phyloP scores from a whole-genome alignment of 2,888 invertebrate species.

The Drosophila borborema region DNA sequence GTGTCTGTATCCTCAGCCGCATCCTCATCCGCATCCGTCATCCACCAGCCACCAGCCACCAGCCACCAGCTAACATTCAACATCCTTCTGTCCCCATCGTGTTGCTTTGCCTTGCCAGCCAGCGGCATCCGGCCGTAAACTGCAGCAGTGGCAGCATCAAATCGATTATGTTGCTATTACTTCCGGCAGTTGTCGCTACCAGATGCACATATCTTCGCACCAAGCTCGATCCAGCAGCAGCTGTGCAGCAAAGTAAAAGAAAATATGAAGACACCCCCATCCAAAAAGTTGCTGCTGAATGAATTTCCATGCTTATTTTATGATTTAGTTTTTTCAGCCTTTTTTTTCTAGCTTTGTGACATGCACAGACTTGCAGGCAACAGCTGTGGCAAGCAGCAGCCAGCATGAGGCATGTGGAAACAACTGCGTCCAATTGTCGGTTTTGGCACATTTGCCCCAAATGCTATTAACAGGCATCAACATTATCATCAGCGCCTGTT shows the following conservation, averaged over 20 bases:
- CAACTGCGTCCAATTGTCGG: constrained; percentile 26
- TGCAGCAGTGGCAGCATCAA: constrained; percentile 67
- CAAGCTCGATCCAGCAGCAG: not conserved
- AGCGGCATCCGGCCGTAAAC: constrained; percentile 56
- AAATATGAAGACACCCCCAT: not conserved
- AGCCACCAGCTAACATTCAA: not conserved
- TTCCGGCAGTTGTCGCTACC: constrained; percentile 73
- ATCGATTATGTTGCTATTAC: constrained; percentile 80
- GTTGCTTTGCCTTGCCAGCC: constrained; percentile 8
- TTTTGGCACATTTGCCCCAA: constrained; percentile 17
- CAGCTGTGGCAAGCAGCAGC: constrained; percentile 23
- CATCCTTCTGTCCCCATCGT: not conserved
- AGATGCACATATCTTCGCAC: constrained; percentile 55
- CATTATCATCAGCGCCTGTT: constrained; percentile 43
- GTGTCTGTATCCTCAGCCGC: constrained; percentile 36
- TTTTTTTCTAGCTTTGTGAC: constrained; percentile 26
- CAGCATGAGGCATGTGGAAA: not conserved
- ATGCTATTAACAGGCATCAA: constrained; percentile 43
- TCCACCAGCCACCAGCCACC: too few species aligned
- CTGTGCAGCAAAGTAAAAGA: not conserved
- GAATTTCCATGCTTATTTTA: constrained; percentile 54
- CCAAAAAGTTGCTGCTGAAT: constrained; percentile 13
- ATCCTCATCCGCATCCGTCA: not conserved
- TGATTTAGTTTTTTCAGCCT: constrained; percentile 45
- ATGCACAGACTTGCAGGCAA: constrained; percentile 7